A percentile compares a stretch with the other conserved stretches of the same genome.
Evolutionary conservation across 2,797 vertebrate genomes (phyloP).

Genomic region (Notamacropus eugenii): DNA sequence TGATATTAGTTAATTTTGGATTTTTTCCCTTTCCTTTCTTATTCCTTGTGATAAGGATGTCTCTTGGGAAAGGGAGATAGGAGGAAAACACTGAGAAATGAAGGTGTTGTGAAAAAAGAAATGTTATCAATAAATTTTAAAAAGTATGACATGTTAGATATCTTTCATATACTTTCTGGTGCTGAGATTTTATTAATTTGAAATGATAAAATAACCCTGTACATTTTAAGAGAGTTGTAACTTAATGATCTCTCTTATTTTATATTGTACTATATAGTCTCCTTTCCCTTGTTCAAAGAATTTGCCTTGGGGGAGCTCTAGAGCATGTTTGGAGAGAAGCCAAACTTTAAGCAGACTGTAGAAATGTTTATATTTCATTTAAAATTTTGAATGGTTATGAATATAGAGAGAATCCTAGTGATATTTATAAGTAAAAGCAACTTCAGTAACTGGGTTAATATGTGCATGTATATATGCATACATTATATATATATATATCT

Average conservation of each 20-base stretch:
- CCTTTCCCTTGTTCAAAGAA: conserved; percentile 26
- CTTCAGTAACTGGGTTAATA: conserved; percentile 23
- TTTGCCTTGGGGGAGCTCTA: conserved; percentile 31
- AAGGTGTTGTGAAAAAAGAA: background rate
- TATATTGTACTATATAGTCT: conserved; percentile 27
- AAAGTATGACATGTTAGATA: background rate
- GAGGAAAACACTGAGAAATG: background rate
- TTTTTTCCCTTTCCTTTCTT: background rate
- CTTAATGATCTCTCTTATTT: conserved; percentile 8
- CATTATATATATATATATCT: background rate
- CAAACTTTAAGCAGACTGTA: conserved; percentile 55
- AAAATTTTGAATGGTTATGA: conserved; percentile 48
- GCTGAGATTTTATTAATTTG: conserved; percentile 28
- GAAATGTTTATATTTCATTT: conserved; percentile 51
- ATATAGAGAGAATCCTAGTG: conserved; percentile 15
- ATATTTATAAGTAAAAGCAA: conserved; percentile 48
- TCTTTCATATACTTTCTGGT: background rate
- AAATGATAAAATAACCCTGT: conserved; percentile 9
- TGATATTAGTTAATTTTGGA: background rate
- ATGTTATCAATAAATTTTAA: background rate
- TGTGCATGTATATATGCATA: background rate
- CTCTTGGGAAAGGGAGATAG: background rate
- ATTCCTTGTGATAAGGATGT: background rate
- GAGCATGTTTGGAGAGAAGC: conserved; percentile 41
- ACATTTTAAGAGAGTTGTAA: background rate